These are phyloP conservation scores for Hirtodrosophila histrioides DNA, from an alignment of 2,888 invertebrate species.

Conservation along the genomic window DNA sequence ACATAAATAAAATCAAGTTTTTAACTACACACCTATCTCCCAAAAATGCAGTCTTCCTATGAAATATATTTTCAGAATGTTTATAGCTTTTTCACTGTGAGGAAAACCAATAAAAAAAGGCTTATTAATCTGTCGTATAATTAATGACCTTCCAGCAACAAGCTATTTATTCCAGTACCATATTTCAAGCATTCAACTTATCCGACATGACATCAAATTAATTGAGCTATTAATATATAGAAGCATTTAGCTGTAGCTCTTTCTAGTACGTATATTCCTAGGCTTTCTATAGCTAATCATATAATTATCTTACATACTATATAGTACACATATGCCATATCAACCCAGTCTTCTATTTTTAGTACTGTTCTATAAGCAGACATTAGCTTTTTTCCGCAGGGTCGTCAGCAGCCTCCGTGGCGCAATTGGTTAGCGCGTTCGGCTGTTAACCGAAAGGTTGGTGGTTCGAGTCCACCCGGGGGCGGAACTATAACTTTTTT, in stretches of 20 bases:
- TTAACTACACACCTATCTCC: no score
- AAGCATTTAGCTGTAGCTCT: constrained; percentile 1
- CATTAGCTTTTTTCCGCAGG: constrained; percentile 10
- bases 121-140: neutral
- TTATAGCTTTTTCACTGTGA: no score
- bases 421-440: constrained; percentile 99
- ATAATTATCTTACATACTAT: constrained; percentile 16
- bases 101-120: neutral
- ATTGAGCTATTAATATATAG: constrained; percentile 23
- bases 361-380: neutral
- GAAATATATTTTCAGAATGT: no score
- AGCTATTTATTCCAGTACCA: constrained; percentile 1
- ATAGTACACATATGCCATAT: neutral
- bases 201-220: constrained; percentile 17
- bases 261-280: neutral
- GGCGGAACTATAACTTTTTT: constrained; percentile 25
- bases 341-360: constrained; percentile 1
- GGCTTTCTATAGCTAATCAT: constrained; percentile 5
- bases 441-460: constrained; percentile 99
- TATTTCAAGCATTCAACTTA: neutral
- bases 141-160: neutral
- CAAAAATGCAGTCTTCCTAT: no score
- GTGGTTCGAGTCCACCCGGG: constrained; percentile 90
- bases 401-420: constrained; percentile 87
- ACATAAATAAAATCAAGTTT: no score